Percentiles rank a stretch among this genome's conserved stretches.
phyloP scores from a whole-genome alignment of 2,888 invertebrate genomes.

The Lucinisca nassula region DNA sequence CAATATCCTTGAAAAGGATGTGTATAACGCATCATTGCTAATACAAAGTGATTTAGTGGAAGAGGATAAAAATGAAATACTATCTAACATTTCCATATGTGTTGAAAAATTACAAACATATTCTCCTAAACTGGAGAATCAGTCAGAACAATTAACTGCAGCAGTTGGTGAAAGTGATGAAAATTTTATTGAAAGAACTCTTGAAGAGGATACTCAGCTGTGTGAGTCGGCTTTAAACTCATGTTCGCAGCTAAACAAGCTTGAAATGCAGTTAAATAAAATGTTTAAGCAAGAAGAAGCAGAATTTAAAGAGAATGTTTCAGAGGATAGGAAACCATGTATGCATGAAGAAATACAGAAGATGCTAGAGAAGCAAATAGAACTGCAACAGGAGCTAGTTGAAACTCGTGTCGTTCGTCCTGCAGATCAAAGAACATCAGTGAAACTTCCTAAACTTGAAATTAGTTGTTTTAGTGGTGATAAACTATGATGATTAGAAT shows the following conservation, averaged over 20 bases:
- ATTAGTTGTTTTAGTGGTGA: background rate
- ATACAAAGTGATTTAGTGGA: background rate
- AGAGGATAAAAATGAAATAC: background rate
- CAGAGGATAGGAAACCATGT: background rate
- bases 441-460: background rate
- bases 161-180: background rate
- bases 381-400: conserved; percentile 11
- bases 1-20: background rate
- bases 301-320: background rate
- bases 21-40: background rate
- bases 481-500: background rate
- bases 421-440: background rate
- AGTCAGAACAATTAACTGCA: background rate
- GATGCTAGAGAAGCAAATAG: background rate
- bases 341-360: background rate
- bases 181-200: too few species aligned
- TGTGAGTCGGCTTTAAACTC: too few species aligned
- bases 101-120: background rate
- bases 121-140: background rate
- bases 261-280: background rate
- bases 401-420: too few species aligned
- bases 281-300: background rate
- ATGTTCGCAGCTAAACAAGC: background rate
- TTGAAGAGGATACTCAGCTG: too few species aligned
- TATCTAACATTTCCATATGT: background rate